Evolutionary conservation across 2,797 vertebrate genomes (phyloP), one percentile per base, ranked within the genome.

Genomic region (Siniperca undulata): DNA sequence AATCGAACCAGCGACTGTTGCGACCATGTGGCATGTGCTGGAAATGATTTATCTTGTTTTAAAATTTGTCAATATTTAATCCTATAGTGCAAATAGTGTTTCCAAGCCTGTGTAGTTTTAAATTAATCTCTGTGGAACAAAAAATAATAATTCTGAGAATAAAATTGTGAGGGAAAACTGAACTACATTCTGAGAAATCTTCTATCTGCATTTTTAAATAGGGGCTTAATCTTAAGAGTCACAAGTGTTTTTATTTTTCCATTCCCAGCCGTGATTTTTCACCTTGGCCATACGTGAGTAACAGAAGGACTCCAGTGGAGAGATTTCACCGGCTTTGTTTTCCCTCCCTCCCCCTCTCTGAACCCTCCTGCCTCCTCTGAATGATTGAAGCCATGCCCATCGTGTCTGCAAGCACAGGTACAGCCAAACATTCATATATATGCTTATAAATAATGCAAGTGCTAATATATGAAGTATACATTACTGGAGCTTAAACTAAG

Each of bases 371-470:
- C 77, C 61, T 65, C 86, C 70, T 62, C 70, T 90, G 85, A 70
- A 84, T 87, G 89, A 89, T 89, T 85, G 87, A 91, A 90, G 89
- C 86, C 91, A 92, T 93, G 93, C 90, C 94, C 72, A 88, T 89
- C 17, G 55, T 89, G 88, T 93, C 92, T 70, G 76, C 91, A 79
- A 93, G 67, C 90, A 91, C 90, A 91, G 94, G 93, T 95, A 90
- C 71, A 30, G 19, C 55, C 79, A 48, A 56, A 78, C 67, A 36
- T 20, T 30, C 3, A 30, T 59, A 68, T 70, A n/a, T 52, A 20
- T 50, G 34, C 40, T 34, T 30, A 62, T 72, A 36, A 67, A 81
- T 83, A 80, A 71, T 72, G 38, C 66, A 66, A 27, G 46, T 56
- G n/a, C 12, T 77, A 14, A 59, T 56, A 62, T 60, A 64, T 56